Percentiles rank a stretch among this genome's conserved stretches.
phyloP scores from a whole-genome alignment of 2,888 invertebrate genomes.

The Chorisops tibialis region DNA sequence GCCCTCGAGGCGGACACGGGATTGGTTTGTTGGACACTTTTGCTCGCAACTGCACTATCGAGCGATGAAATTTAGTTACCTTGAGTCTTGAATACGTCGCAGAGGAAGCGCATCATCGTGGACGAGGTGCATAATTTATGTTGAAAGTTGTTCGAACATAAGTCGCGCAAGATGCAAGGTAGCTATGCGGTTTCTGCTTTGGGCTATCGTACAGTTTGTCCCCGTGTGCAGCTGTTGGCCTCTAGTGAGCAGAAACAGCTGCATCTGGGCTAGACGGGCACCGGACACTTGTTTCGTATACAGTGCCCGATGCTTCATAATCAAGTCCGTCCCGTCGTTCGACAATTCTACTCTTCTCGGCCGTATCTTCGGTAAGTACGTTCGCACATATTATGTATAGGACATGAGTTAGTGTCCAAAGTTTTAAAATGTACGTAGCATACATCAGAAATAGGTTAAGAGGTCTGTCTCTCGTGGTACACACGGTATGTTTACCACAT shows the following conservation, averaged over 20 bases:
- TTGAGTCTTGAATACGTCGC: not conserved
- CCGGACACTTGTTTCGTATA: conserved; percentile 9
- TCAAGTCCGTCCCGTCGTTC: conserved; percentile 9
- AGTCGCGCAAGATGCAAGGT: not conserved
- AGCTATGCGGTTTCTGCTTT: not conserved
- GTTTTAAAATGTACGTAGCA: conserved; percentile 3
- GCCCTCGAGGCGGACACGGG: too few species aligned
- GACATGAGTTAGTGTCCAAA: not conserved
- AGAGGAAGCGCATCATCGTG: not conserved
- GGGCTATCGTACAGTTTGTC: not conserved
- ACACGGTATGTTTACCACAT: not conserved
- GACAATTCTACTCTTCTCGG: conserved; percentile 1
- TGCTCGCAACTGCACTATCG: too few species aligned
- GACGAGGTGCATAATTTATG: conserved; percentile 16
- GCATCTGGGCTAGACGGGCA: conserved; percentile 16
- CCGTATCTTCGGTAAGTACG: conserved; percentile 3
- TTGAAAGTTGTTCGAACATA: conserved; percentile 13
- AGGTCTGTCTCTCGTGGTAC: conserved; percentile 18
- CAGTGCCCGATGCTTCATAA: not conserved
- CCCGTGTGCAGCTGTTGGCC: not conserved
- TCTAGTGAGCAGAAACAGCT: not conserved
- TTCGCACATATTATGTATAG: not conserved
- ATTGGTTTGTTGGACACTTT: too few species aligned
- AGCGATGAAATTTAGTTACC: conserved; percentile 7
- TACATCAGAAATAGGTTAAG: conserved; percentile 25